Conservation (phyloP, 2,888 invertebrate genomes). For the Nysson spinosus region DNA sequence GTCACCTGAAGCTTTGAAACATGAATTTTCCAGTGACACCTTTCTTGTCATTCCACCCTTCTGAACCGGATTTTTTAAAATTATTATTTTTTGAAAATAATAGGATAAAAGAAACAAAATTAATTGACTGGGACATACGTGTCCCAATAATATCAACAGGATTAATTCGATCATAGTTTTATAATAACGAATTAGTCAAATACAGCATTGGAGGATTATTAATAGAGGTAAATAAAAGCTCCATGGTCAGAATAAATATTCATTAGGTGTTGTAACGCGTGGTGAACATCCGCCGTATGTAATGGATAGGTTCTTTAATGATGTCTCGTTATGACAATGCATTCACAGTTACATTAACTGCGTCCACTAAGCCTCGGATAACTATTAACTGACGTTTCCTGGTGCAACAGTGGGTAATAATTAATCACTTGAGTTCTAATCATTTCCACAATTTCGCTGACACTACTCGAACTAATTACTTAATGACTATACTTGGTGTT, state of each 20-base stretch:
- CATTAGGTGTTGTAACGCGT: slow-evolving; percentile 44
- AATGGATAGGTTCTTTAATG: slow-evolving; percentile 43
- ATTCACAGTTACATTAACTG: slow-evolving; percentile 29
- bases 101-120: too few relatives aligned
- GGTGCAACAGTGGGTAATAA: slow-evolving; percentile 22
- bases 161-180: too few relatives aligned
- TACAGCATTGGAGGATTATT: too few relatives aligned
- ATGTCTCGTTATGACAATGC: slow-evolving; percentile 45
- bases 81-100: too few relatives aligned
- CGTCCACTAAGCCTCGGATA: slow-evolving; percentile 16
- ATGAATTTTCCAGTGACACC: too few relatives aligned
- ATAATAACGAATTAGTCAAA: too few relatives aligned
- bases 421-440: slow-evolving; percentile 41
- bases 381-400: slow-evolving; percentile 41
- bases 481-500: slow-evolving; percentile 30
- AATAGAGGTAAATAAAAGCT: slow-evolving; percentile 9
- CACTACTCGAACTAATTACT: slow-evolving; percentile 47
- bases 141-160: too few relatives aligned
- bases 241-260: slow-evolving; percentile 39
- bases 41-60: too few relatives aligned
- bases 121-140: too few relatives aligned
- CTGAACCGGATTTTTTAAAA: too few relatives aligned
- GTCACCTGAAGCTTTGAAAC: too few relatives aligned
- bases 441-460: slow-evolving; percentile 42
- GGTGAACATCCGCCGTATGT: slow-evolving; percentile 38